These are phyloP conservation scores for Mionectes olivaceus DNA, from an alignment of 2,797 vertebrate species.

Conservation along the genomic window DNA sequence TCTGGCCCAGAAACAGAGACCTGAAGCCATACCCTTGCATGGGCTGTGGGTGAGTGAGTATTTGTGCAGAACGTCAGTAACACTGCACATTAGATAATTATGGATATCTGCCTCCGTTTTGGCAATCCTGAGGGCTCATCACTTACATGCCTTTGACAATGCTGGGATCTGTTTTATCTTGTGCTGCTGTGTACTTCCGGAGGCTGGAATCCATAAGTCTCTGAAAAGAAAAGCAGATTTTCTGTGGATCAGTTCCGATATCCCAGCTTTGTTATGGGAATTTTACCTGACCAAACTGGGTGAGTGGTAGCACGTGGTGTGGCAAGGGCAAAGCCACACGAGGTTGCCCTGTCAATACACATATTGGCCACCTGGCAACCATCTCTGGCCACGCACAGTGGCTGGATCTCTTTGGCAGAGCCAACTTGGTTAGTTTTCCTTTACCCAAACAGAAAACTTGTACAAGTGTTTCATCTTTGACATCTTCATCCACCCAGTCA, in stretches of 20 bases:
- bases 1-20: neutral
- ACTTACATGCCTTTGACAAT: neutral
- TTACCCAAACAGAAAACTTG: neutral
- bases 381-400: fast-evolving
- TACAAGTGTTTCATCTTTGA: neutral
- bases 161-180: neutral
- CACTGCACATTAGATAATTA: neutral
- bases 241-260: neutral
- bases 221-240: neutral
- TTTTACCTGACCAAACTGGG: neutral
- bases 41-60: neutral
- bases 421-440: neutral
- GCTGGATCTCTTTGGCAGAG: neutral
- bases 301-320: fast-evolving
- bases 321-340: neutral
- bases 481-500: neutral
- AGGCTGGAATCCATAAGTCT: neutral
- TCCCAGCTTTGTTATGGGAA: neutral
- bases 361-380: neutral
- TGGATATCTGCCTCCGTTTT: neutral
- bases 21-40: neutral
- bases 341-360: neutral
- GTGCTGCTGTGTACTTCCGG: fast-evolving
- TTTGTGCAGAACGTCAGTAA: neutral
- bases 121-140: neutral